These are phyloP conservation scores for Neopipo cinnamomea DNA, from an alignment of 2,113 vertebrate species.

Conservation along the genomic window DNA sequence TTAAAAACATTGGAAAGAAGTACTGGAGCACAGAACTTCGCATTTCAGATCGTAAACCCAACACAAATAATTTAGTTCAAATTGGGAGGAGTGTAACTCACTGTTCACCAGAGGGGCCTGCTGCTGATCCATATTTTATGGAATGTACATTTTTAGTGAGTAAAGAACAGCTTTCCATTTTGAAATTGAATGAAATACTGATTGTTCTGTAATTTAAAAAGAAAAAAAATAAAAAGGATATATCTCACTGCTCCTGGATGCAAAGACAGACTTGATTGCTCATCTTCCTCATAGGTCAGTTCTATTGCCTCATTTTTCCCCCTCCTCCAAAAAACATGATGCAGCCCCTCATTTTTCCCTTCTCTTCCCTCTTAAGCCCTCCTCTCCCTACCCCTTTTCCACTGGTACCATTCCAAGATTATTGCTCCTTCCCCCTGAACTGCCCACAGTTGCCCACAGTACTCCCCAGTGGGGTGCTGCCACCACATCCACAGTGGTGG, in stretches of 20 bases:
- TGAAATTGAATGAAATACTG: slow-evolving; percentile 55
- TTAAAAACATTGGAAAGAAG: slow-evolving; percentile 50
- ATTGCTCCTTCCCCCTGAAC: neutral
- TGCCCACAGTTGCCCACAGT: neutral
- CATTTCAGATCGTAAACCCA: slow-evolving; percentile 67
- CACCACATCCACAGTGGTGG: neutral
- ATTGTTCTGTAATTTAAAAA: slow-evolving; percentile 39
- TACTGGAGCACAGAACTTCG: slow-evolving; percentile 27
- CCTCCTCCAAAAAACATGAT: neutral
- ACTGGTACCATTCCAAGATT: neutral
- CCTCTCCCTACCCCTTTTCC: neutral
- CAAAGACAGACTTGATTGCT: neutral
- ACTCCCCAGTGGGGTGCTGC: neutral
- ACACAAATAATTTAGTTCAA: slow-evolving; percentile 72
- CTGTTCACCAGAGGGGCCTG: slow-evolving; percentile 53
- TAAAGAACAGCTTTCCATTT: slow-evolving; percentile 53
- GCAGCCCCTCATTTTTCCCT: neutral
- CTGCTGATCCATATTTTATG: slow-evolving; percentile 73
- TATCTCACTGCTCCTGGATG: neutral
- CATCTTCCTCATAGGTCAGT: neutral
- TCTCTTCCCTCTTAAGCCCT: neutral
- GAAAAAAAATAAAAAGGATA: neutral
- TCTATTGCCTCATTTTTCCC: neutral
- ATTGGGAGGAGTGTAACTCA: slow-evolving; percentile 55
- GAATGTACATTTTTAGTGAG: slow-evolving; percentile 72